Base-by-base conservation (phyloP, 2,797 vertebrate species). In the Okamejei kenojei region DNA sequence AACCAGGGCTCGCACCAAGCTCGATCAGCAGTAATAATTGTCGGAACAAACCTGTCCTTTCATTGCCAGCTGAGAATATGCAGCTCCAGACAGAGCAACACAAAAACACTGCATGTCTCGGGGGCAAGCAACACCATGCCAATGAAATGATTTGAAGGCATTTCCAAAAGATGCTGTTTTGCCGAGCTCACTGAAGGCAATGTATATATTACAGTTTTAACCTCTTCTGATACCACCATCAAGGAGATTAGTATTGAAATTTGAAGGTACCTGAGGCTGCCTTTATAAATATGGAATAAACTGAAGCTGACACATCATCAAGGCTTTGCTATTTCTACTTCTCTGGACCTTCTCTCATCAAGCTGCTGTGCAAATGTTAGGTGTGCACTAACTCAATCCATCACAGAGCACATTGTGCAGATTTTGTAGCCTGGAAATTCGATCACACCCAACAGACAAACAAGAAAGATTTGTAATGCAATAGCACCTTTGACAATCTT, bases 81-180 rank as follows among this genome's bases (percentile, higher is more conserved):
- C 71, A 95, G 95, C 96, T 97, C 95, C 94, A 93, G 93, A 96
- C 95, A 95, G 95, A 96, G 96, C 94, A 95, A 94, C 96, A 95
- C 93, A 94, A 93, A 95, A 95, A 95, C 95, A 95, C 96, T 95
- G 96, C 96, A 96, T 96, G 96, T 96, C 96, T 96, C 29, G 76
- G 68, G 94, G 95, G 95, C 80, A 88, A 96, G 95, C 94, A 95
- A 96, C 93, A 93, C 94, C 95, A 94, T 96, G 93, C 95, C 7
- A 90, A 94, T 94, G 95, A 96, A 96, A 96, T 95, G 95, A 96
- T 97, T 97, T 97, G 95, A 96, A 96, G 94, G 95, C 95, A 95
- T 95, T 96, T 94, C 94, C 95, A 95, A 96, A 94, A 95, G 95
- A 97, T 94, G 96, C 93, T 90, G 95, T 95, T 95, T 95, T 94